Conservation (phyloP, 2,113 vertebrate species). For the Nothobranchius furzeri region DNA sequence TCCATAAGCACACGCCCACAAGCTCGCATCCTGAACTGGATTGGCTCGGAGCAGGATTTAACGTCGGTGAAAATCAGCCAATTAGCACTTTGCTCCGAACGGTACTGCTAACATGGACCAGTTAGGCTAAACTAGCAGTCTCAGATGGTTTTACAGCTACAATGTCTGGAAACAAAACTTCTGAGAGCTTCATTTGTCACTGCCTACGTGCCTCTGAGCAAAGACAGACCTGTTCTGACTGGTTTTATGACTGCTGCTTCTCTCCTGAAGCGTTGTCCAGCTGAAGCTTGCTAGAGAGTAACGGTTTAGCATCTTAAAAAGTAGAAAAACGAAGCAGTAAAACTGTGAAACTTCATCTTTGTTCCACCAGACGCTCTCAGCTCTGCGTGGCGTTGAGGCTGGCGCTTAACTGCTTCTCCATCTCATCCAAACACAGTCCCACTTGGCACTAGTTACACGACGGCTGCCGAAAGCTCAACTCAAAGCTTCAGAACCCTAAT, state of each 20-base stretch:
- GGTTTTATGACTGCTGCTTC: too few relatives aligned
- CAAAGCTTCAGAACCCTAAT: background rate
- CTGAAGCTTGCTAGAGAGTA: too few relatives aligned
- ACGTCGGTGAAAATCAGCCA: slow-evolving; percentile 35
- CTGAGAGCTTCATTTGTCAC: background rate
- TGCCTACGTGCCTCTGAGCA: slow-evolving; percentile 1
- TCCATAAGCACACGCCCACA: slow-evolving; percentile 33
- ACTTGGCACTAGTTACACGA: background rate
- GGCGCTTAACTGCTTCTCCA: background rate
- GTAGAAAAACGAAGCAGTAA: too few relatives aligned
- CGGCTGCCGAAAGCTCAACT: background rate
- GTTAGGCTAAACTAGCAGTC: slow-evolving; percentile 18
- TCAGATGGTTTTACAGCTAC: background rate
- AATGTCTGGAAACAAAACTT: background rate
- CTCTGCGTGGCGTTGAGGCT: too few relatives aligned
- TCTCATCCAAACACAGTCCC: background rate
- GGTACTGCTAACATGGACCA: slow-evolving; percentile 11
- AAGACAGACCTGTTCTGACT: too few relatives aligned
- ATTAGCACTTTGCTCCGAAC: slow-evolving; percentile 59
- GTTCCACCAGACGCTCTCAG: too few relatives aligned
- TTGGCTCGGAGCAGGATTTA: slow-evolving; percentile 57
- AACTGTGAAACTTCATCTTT: too few relatives aligned
- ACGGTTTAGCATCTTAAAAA: too few relatives aligned
- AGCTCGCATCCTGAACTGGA: slow-evolving; percentile 1
- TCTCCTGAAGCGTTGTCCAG: too few relatives aligned